Percentiles rank a stretch among this genome's conserved stretches.
These are phyloP conservation scores for Mesaphorura yosii DNA, from an alignment of 1,140 invertebrate species.

Conservation along the genomic window DNA sequence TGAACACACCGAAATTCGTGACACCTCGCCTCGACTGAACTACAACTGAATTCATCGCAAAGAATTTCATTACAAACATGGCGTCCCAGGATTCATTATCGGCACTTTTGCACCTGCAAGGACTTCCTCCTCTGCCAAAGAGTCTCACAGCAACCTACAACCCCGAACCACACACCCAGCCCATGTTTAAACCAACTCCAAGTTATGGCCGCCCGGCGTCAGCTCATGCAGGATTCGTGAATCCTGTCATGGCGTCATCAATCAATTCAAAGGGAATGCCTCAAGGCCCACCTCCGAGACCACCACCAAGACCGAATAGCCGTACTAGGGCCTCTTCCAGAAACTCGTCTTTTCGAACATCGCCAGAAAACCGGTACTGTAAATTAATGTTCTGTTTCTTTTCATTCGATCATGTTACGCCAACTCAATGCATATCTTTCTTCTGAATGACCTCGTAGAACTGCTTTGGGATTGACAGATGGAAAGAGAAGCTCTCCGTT, in stretches of 20 bases:
- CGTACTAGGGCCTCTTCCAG: constrained; percentile 25
- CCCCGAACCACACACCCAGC: constrained; percentile 9
- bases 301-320: constrained; percentile 28
- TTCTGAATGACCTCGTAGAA: constrained; percentile 1
- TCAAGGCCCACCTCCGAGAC: constrained; percentile 19
- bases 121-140: constrained; percentile 26
- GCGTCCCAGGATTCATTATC: constrained; percentile 4
- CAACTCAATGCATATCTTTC: too few relatives aligned
- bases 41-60: too few relatives aligned
- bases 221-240: not conserved
- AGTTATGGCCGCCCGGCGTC: too few relatives aligned
- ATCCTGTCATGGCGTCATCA: not conserved
- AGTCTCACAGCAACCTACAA: constrained; percentile 27
- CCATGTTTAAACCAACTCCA: constrained; percentile 4
- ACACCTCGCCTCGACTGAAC: too few relatives aligned
- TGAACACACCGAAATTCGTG: too few relatives aligned
- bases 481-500: constrained; percentile 12
- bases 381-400: not conserved
- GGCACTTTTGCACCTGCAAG: constrained; percentile 24
- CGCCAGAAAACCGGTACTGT: not conserved
- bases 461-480: not conserved
- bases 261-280: not conserved
- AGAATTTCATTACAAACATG: too few relatives aligned
- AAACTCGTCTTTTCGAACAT: constrained; percentile 23
- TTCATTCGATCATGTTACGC: too few relatives aligned